Percentiles rank a stretch among this genome's conserved stretches.
These are phyloP conservation scores for Strigamia maritima DNA, from an alignment of 2,888 invertebrate species.

Conservation along the genomic window DNA sequence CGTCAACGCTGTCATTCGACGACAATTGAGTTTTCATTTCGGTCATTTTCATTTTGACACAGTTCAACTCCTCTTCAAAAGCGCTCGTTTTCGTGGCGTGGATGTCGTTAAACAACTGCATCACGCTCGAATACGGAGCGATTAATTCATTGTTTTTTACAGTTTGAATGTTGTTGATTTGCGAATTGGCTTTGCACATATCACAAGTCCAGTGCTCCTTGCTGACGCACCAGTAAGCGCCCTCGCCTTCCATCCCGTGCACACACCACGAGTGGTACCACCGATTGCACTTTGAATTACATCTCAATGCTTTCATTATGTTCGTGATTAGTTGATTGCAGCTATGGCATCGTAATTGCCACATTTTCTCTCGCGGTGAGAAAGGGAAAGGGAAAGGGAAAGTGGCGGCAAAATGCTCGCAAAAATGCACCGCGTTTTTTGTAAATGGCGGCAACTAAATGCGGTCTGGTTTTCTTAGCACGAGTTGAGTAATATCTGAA, in stretches of 20 bases:
- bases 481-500: neutral
- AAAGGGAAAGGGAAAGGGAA: neutral
- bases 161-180: neutral
- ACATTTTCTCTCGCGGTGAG: neutral
- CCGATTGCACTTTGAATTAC: neutral
- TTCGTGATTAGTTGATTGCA: neutral
- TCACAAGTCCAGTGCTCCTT: constrained; percentile 3
- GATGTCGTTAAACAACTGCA: neutral
- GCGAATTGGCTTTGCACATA: neutral
- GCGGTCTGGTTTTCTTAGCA: neutral
- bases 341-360: neutral
- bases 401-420: neutral
- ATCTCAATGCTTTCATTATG: neutral
- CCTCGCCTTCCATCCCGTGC: neutral
- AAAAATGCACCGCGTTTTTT: too few species aligned
- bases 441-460: neutral
- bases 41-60: neutral
- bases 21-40: neutral
- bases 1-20: neutral
- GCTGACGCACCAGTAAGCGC: neutral
- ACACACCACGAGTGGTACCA: neutral
- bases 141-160: neutral
- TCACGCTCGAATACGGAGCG: neutral
- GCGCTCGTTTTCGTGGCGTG: neutral
- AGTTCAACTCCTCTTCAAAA: neutral